Base-by-base conservation (phyloP, 1,140 invertebrate genomes). In the Drosophila triauraria region DNA sequence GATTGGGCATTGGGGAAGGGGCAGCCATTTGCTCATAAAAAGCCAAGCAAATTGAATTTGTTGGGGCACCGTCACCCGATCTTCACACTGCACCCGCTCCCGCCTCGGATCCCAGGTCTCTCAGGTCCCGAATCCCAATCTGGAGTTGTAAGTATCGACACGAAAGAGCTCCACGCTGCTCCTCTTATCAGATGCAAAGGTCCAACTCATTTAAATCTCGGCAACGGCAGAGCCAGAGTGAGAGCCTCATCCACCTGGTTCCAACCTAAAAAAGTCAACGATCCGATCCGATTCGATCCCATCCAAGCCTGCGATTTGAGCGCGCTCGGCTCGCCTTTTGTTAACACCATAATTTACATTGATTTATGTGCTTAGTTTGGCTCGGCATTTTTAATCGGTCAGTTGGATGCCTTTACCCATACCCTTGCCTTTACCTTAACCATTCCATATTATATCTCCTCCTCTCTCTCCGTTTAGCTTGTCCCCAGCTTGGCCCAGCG, bases 271-370 rank as follows among this genome's bases (percentile, higher is more conserved):
- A 76, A 67, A 77, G 74, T 77, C 75, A 69, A 70, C 65, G 61
- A 67, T 69, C 67, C 67, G 47, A 68, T 58, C 59, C 71, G 56
- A 53, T 60, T 58, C 50, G 50, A 60, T 77, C 63, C 48, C 53
- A 30, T 43, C 32, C 43, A 50, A 54, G 71, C 78, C 68, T 82
- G 81, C 76, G 64, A 75, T 75, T 67, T 79, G 79, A 82, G 64
- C 70, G 80, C 79, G 74, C 72, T 50, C 74, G 70, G 86, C 70
- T 82, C 68, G 86, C 86, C 86, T 90, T 90, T 90, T 90, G 86
- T 90, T 90, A 90, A 90, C 86, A 90, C 86, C 86, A 90, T 90
- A 90, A 90, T 90, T 90, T 90, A 90, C 86, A 90, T 91, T 90
- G 86, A 90, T 90, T 90, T 90, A 90, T 90, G 86, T 91, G 86